Percentiles rank a stretch among this genome's conserved stretches.
Evolutionary conservation across 2,797 vertebrate species (phyloP).

Genomic region (Buphagus erythrorhynchus): DNA sequence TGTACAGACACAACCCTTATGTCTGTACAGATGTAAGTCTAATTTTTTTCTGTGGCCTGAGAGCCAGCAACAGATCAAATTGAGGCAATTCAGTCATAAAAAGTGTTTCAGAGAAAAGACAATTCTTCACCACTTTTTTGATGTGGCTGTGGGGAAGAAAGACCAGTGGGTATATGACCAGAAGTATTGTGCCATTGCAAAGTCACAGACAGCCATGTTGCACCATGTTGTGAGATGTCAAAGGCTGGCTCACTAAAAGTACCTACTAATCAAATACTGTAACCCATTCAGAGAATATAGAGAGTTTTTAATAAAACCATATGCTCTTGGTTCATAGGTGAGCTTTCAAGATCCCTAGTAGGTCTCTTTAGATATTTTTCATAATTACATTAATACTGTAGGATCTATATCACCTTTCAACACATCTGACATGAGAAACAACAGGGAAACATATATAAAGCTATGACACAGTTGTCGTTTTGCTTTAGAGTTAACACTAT

Average conservation of each 20-base stretch:
- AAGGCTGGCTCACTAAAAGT: neutral
- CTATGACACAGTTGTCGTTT: neutral
- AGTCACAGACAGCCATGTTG: neutral
- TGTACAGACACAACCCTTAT: neutral
- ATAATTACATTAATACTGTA: neutral
- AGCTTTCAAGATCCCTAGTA: neutral
- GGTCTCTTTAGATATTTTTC: neutral
- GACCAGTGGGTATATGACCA: rapidly evolving
- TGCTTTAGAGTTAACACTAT: neutral
- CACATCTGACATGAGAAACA: neutral
- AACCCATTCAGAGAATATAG: neutral
- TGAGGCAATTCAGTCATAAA: neutral
- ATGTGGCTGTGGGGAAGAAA: neutral
- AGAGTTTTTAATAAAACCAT: neutral
- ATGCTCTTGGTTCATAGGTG: neutral
- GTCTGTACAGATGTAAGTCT: neutral
- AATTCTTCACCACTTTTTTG: neutral
- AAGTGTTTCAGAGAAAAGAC: neutral
- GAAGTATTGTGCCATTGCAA: neutral
- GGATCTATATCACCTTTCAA: neutral
- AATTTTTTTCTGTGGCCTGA: neutral
- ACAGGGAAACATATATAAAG: neutral
- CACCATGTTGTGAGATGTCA: neutral
- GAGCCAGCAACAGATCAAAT: neutral
- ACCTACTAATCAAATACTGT: neutral